Base-by-base conservation (phyloP, 2,888 invertebrate species). In the Pecten maximus region DNA sequence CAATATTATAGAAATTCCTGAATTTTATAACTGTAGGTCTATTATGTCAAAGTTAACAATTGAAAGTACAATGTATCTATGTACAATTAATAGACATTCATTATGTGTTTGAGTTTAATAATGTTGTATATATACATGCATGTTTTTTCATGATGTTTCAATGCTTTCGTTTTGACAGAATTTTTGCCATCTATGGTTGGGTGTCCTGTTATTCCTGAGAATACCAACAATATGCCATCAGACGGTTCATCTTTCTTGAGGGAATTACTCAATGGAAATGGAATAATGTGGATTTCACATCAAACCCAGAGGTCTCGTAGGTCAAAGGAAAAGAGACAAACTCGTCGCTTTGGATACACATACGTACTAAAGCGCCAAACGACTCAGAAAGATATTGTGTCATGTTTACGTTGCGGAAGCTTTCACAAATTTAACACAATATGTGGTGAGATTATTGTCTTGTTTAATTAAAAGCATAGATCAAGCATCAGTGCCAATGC, bases 321-420 rank as follows among this genome's bases (percentile, higher is more conserved):
- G 93, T 97, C 98, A 0, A 93, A 98, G 87, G 99, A 99, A 96
- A 98, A 97, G 96, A 97, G 98, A 91, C 96, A 97, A 94, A 98
- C 97, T 87, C 97, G 98, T 88, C 98, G 98, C 97, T 98, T 97
- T 96, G 98, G 98, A 0, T 98, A 98, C 0, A 97, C 98, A 0
- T 98, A 98, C 96, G 96, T 97, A 19, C 97, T 97, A 97, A 98
- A 98, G 97, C 97, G 98, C 92, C 96, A 98, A 23, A 97, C 97
- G 40, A 98, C 98, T 0, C 98, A 98, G 96, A 98, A 97, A 4
- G 98, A 98, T 96, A 97, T 99, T 48, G 97, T 98, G 92, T 97
- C 98, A 0, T 99, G 99, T 95, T 97, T 98, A 92, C 97, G 97
- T 88, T 99, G 99, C 97, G 99, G 99, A 0, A 98, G 98, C 96